These are phyloP conservation scores for Cassiopea andromeda DNA, from an alignment of 30 jellyfish, hydroid and myxozoan genomes.

Conservation along the genomic window DNA sequence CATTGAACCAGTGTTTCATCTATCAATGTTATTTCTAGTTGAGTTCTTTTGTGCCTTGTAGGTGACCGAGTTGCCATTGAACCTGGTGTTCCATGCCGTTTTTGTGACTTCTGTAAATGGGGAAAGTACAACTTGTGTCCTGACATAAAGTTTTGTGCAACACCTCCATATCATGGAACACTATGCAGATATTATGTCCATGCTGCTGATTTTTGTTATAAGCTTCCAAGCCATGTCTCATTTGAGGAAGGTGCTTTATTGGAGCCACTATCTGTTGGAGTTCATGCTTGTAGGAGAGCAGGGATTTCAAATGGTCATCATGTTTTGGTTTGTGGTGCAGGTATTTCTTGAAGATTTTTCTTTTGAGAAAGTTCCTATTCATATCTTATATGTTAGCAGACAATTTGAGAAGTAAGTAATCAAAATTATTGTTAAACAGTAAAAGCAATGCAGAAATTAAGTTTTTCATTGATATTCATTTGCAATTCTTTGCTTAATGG, in stretches of 20 bases:
- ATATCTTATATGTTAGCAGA: neutral
- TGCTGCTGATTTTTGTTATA: constrained; percentile 96
- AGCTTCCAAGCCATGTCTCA: constrained; percentile 94
- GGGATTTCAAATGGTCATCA: constrained; percentile 90
- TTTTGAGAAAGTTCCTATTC: neutral
- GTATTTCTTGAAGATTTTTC: constrained; percentile 10
- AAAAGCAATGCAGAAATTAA: too few relatives aligned
- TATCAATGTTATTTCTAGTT: too few relatives aligned
- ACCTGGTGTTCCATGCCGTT: constrained; percentile 98
- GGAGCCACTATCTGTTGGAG: constrained; percentile 98
- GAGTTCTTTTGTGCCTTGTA: neutral
- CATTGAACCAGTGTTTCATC: constrained; percentile 77
- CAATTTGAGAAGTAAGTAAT: too few relatives aligned
- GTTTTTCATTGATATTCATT: too few relatives aligned
- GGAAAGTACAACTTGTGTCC: constrained; percentile 93
- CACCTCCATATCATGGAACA: constrained; percentile 96
- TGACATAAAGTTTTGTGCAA: constrained; percentile 83
- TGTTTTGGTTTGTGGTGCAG: constrained; percentile 96
- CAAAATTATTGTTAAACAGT: too few relatives aligned
- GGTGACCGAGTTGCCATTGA: constrained; percentile 99
- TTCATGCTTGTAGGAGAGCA: constrained; percentile 97
- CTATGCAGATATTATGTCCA: constrained; percentile 89
- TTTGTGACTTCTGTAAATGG: constrained; percentile 82
- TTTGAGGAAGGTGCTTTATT: constrained; percentile 95
- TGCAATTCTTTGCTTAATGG: too few relatives aligned